Percentiles rank a stretch among this genome's conserved stretches.
phyloP scores from a whole-genome alignment of 2,888 invertebrate species.

The Lamproptera curius region DNA sequence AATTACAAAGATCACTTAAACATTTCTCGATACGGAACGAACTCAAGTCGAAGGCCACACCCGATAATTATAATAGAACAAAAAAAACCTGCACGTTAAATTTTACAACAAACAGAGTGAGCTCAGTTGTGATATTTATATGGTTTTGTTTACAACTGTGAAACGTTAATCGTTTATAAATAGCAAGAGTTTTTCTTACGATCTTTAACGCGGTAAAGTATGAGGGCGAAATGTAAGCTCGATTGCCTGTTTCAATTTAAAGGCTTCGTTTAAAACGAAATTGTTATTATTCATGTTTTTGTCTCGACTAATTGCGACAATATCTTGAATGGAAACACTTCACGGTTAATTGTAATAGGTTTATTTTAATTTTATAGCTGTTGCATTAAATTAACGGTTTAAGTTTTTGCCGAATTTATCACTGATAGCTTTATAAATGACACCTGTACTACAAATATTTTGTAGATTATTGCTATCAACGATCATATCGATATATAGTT shows the following conservation, averaged over 20 bases:
- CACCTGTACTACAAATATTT: no score
- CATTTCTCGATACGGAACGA: slow-evolving; percentile 33
- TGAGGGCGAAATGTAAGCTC: slow-evolving; percentile 1
- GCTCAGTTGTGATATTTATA: background rate
- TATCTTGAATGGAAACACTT: no score
- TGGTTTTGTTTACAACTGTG: slow-evolving; percentile 1
- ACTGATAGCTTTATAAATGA: no score
- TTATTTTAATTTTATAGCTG: no score
- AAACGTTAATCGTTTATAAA: slow-evolving; percentile 2
- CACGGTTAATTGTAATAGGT: no score
- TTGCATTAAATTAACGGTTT: no score
- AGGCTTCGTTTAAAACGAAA: background rate
- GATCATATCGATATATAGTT: no score
- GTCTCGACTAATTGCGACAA: no score
- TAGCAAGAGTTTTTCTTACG: slow-evolving; percentile 10
- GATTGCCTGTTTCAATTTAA: slow-evolving; percentile 6
- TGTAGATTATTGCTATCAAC: no score
- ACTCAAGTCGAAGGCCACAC: slow-evolving; percentile 48
- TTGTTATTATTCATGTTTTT: slow-evolving; percentile 12
- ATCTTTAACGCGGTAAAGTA: slow-evolving; percentile 5
- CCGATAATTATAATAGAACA: slow-evolving; percentile 29
- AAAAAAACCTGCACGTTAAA: slow-evolving; percentile 9
- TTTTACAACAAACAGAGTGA: background rate
- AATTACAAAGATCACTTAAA: slow-evolving; percentile 23
- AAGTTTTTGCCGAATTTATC: no score